Percentiles rank a stretch among this genome's conserved stretches.
Evolutionary conservation across 2,888 invertebrate genomes (phyloP).

Genomic region (Trilocha varians): DNA sequence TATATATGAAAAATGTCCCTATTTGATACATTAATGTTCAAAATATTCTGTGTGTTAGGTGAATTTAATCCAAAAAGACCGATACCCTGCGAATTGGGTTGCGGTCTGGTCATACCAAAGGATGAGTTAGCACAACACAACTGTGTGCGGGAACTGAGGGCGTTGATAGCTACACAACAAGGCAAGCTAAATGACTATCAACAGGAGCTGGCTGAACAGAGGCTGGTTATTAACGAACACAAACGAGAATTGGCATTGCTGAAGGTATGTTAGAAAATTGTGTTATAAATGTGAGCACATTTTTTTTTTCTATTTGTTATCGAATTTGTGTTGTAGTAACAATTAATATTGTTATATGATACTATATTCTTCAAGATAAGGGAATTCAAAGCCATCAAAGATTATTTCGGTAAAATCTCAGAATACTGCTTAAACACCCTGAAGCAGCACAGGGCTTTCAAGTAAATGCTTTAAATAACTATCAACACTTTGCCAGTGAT

Average conservation of each 20-base stretch:
- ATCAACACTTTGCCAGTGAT: too few relatives aligned
- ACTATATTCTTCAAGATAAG: too few relatives aligned
- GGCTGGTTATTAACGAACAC: constrained; percentile 90
- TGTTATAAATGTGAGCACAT: too few relatives aligned
- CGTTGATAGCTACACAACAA: constrained; percentile 88
- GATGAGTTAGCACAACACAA: constrained; percentile 96
- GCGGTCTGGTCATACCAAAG: constrained; percentile 94
- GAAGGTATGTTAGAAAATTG: constrained; percentile 83
- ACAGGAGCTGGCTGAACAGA: constrained; percentile 88
- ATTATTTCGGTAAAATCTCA: too few relatives aligned
- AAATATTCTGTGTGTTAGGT: constrained; percentile 29
- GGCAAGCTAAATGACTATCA: constrained; percentile 90
- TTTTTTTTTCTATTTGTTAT: not conserved
- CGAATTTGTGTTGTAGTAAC: too few relatives aligned
- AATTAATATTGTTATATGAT: too few relatives aligned
- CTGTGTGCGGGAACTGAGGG: constrained; percentile 90
- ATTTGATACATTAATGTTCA: not conserved
- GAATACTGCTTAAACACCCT: too few relatives aligned
- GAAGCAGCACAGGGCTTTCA: too few relatives aligned
- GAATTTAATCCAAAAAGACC: constrained; percentile 91
- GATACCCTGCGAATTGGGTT: constrained; percentile 93
- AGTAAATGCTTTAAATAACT: too few relatives aligned
- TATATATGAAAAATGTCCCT: not conserved
- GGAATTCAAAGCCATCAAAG: too few relatives aligned
- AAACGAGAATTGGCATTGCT: constrained; percentile 90